These are phyloP conservation scores for Sporophila hypoxantha DNA, from an alignment of 2,113 vertebrate species.

Conservation along the genomic window DNA sequence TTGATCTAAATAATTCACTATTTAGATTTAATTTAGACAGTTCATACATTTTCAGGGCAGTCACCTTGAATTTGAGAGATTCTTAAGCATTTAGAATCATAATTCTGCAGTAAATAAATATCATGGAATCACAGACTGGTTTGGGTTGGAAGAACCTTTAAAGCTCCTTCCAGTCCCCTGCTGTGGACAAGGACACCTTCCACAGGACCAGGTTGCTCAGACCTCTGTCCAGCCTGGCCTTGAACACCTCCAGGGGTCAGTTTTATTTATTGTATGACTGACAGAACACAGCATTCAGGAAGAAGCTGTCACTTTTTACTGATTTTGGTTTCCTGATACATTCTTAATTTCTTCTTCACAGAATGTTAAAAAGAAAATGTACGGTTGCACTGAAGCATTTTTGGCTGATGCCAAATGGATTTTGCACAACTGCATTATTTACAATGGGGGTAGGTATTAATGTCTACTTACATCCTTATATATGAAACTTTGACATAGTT, in stretches of 20 bases:
- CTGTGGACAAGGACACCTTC: neutral
- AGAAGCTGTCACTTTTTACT: neutral
- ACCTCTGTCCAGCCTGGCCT: neutral
- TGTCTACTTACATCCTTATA: neutral
- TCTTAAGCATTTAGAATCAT: neutral
- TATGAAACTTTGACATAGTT: neutral
- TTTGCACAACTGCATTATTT: slow-evolving; percentile 98
- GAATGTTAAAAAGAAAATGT: slow-evolving; percentile 99
- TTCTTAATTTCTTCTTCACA: slow-evolving; percentile 41
- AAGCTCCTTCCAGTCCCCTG: neutral
- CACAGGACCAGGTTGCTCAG: neutral
- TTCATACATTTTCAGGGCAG: neutral
- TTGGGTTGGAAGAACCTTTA: neutral
- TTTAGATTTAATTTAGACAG: neutral
- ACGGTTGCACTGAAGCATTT: slow-evolving; percentile 97
- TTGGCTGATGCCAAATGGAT: slow-evolving; percentile 98
- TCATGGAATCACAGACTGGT: neutral
- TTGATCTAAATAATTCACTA: neutral
- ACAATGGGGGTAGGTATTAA: slow-evolving; percentile 86
- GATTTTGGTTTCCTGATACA: neutral
- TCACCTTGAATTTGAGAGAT: neutral
- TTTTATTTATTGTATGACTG: neutral
- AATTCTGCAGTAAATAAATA: neutral
- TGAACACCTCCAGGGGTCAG: neutral
- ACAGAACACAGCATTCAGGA: neutral